Conservation (phyloP, 1,140 invertebrate species). For the Bombus huntii region DNA sequence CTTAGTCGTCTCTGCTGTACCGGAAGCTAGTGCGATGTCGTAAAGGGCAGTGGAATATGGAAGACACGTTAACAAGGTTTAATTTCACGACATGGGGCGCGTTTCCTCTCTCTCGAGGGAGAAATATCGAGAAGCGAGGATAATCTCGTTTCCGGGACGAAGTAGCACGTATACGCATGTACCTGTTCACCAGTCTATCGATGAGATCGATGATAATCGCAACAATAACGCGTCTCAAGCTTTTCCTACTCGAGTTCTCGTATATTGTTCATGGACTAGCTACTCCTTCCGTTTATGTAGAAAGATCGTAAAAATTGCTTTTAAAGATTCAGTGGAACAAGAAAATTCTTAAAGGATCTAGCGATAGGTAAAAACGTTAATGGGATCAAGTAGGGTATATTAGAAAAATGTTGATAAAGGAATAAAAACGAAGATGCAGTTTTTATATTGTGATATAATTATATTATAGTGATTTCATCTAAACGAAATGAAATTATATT, state of each 20-base stretch:
- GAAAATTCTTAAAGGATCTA: background rate
- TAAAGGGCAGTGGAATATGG: background rate
- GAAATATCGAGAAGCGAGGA: conserved; percentile 63
- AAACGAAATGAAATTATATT: too few species aligned
- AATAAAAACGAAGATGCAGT: too few species aligned
- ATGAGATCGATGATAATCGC: conserved; percentile 54
- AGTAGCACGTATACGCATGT: background rate
- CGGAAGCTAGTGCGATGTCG: background rate
- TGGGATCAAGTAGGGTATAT: too few species aligned
- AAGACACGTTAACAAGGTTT: conserved; percentile 34
- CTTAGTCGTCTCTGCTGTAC: background rate
- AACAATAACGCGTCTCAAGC: background rate
- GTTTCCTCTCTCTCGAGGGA: conserved; percentile 8
- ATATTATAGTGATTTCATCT: too few species aligned
- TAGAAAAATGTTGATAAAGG: too few species aligned
- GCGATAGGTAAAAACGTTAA: too few species aligned
- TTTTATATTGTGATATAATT: too few species aligned
- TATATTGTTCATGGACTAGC: background rate
- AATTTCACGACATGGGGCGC: conserved; percentile 51
- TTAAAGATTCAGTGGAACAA: background rate
- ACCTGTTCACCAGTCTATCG: background rate
- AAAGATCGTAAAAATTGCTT: too few species aligned
- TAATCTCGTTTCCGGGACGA: conserved; percentile 65
- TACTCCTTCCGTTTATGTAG: background rate
- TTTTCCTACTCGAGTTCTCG: background rate